These are phyloP conservation scores for Cryptocephalus moraei DNA, from an alignment of 2,888 invertebrate genomes.

Conservation along the genomic window DNA sequence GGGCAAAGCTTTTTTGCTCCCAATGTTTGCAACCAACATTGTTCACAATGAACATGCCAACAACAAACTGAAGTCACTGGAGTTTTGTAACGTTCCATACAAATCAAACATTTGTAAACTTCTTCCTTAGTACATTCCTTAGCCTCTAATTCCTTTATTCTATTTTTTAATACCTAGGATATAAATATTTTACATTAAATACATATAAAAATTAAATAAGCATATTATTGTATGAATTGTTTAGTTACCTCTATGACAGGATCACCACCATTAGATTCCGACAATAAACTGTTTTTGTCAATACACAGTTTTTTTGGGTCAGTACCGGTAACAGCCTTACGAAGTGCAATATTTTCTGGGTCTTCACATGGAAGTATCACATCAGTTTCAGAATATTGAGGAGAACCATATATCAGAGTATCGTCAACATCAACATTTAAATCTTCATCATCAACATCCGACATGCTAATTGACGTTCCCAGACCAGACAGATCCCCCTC, in stretches of 20 bases:
- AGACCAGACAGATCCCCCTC: constrained; percentile 53
- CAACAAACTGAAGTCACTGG: constrained; percentile 90
- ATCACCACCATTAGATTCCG: constrained; percentile 25
- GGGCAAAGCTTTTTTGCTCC: constrained; percentile 91
- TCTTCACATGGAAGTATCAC: constrained; percentile 49
- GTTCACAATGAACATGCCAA: constrained; percentile 95
- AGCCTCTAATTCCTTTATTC: constrained; percentile 65
- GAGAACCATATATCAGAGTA: constrained; percentile 73
- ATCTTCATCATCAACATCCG: constrained; percentile 53
- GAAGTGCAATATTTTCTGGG: constrained; percentile 44
- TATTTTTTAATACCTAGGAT: constrained; percentile 50
- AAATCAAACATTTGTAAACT: constrained; percentile 79
- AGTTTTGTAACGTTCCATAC: constrained; percentile 74
- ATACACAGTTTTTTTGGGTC: constrained; percentile 19
- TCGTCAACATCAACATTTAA: constrained; percentile 83
- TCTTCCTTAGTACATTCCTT: constrained; percentile 44
- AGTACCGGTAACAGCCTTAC: constrained; percentile 41
- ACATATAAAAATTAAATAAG: too few relatives aligned
- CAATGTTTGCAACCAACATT: constrained; percentile 60
- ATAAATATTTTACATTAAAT: too few relatives aligned
- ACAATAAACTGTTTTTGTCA: constrained; percentile 10
- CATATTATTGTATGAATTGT: too few relatives aligned
- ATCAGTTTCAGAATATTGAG: constrained; percentile 76
- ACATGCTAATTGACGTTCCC: constrained; percentile 36
- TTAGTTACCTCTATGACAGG: constrained; percentile 48